phyloP scores from a whole-genome alignment of 2,888 invertebrate genomes.

The Parthenolecanium corni region DNA sequence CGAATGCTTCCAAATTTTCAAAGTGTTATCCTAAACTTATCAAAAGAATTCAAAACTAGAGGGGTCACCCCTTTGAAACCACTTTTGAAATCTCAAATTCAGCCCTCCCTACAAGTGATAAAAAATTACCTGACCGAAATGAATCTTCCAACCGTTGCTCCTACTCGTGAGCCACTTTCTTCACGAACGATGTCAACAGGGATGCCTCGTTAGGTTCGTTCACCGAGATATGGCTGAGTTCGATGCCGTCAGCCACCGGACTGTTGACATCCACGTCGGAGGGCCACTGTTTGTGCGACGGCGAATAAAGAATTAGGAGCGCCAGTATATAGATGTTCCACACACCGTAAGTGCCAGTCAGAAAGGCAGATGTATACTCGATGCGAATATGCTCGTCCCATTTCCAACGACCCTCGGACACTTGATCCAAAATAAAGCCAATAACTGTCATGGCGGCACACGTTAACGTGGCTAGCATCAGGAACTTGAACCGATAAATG shows the following conservation, averaged over 20 bases:
- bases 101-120: too few relatives aligned
- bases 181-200: conserved; percentile 50
- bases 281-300: conserved; percentile 88
- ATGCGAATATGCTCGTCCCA: conserved; percentile 80
- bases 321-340: conserved; percentile 99
- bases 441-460: conserved; percentile 90
- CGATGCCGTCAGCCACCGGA: conserved; percentile 72
- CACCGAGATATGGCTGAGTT: conserved; percentile 70
- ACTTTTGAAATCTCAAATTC: too few relatives aligned
- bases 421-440: conserved; percentile 89
- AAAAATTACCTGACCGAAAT: too few relatives aligned
- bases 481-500: conserved; percentile 94
- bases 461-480: conserved; percentile 86
- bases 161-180: conserved; percentile 14
- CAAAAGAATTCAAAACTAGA: too few relatives aligned
- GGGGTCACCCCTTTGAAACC: too few relatives aligned
- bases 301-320: conserved; percentile 88
- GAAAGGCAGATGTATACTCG: conserved; percentile 92
- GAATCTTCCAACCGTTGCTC: too few relatives aligned
- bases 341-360: conserved; percentile 98
- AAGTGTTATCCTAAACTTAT: too few relatives aligned
- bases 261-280: conserved; percentile 45
- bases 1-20: too few relatives aligned
- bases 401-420: conserved; percentile 86
- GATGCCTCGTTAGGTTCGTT: conserved; percentile 75